Evolutionary conservation across 2,888 invertebrate genomes (phyloP), one percentile per base, ranked within the genome.

Genomic region (Zaprionus bogoriensis): DNA sequence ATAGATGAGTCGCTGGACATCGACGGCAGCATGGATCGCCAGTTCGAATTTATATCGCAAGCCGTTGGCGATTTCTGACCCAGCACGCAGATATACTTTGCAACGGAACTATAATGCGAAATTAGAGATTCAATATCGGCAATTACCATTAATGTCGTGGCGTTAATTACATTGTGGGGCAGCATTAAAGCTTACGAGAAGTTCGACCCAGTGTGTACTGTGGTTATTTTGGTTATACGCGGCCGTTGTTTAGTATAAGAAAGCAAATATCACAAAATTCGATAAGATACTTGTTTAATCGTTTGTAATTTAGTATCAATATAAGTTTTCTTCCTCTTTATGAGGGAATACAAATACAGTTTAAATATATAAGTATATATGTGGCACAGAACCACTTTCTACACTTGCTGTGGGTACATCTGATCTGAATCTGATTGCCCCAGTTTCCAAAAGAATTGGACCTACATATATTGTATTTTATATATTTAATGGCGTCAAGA

Each of bases 1-100:
- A 91, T 92, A 57, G 93, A 93, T 72, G 93, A 93, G 65, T 89
- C 89, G 3, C 89, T 88, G 54, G 93, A 93, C 61, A 64, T 88
- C 6, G 93, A 93, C 78, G 62, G 69, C 12, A 92, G 92, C 45
- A 88, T 92, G 30, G 91, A 91, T 51, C 92, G 92, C 22, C 92
- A 92, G 83, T 92, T 92, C 88, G 93, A 93, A 74, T 91, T 92
- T 59, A 87, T 92, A 39, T 89, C 90, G 2, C 89, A 90, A 70
- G 76, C 89, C 0, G 90, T 91, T 9, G 90, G 91, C 2, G 89
- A 91, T 69, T 91, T 91, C 77, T 91, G 91, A 91, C 90, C 74
- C 79, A 83, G 53, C 57, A 79, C 82, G 39, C 83, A 84, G 74
- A 88, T 90, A 22, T 89, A 86, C 50, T 89, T 90, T 57, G 88